Conservation (phyloP, 1,140 invertebrate species). For the Ips nitidus region DNA sequence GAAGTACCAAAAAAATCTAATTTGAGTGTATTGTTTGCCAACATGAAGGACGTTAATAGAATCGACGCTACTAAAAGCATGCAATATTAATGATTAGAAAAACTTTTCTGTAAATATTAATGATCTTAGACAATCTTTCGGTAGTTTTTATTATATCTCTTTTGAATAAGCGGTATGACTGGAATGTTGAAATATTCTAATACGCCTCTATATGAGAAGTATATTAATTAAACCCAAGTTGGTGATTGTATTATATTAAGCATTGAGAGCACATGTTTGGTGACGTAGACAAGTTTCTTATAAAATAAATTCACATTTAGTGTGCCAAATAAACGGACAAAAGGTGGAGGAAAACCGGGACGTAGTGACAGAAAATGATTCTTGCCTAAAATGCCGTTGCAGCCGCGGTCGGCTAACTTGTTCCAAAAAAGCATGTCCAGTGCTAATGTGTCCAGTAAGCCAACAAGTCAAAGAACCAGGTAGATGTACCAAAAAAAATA, state of each 20-base stretch:
- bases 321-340: conserved; percentile 74
- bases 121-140: conserved; percentile 6
- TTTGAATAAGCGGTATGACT: not conserved
- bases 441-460: conserved; percentile 71
- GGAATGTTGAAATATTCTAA: conserved; percentile 8
- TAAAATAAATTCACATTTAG: conserved; percentile 51
- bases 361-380: conserved; percentile 75
- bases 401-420: conserved; percentile 74
- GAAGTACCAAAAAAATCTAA: not conserved
- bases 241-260: too few relatives aligned
- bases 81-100: conserved; percentile 12
- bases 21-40: conserved; percentile 8
- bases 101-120: conserved; percentile 1
- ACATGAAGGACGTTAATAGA: conserved; percentile 1
- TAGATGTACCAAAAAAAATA: conserved; percentile 1
- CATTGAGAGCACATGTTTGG: too few relatives aligned
- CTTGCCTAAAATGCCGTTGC: conserved; percentile 85
- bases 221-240: too few relatives aligned
- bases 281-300: too few relatives aligned
- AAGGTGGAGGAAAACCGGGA: conserved; percentile 70
- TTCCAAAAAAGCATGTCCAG: conserved; percentile 80
- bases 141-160: conserved; percentile 7
- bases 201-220: not conserved
- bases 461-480: conserved; percentile 67
- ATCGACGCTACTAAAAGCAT: not conserved